Conservation (phyloP, 2,888 invertebrate species). For the Thecocarcelia acutangulata region DNA sequence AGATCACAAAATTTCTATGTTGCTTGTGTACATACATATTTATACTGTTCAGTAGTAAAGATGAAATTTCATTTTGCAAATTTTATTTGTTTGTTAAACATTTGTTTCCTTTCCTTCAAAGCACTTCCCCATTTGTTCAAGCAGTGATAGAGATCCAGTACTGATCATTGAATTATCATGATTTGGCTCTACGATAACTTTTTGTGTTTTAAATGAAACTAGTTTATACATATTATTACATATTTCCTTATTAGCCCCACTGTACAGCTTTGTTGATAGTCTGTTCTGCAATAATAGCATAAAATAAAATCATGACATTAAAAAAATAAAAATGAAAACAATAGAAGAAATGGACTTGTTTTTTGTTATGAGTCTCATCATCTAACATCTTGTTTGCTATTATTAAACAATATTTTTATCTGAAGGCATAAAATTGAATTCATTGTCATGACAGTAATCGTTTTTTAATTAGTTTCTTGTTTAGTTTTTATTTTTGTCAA, state of each 20-base stretch:
- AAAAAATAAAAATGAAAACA: conserved; percentile 18
- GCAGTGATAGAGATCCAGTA: too few relatives aligned
- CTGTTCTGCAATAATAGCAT: neutral
- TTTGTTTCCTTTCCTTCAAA: too few relatives aligned
- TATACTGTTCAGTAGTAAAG: too few relatives aligned
- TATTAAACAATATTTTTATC: conserved; percentile 44
- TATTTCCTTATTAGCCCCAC: conserved; percentile 6
- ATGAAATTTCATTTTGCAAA: too few relatives aligned
- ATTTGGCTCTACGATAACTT: too few relatives aligned
- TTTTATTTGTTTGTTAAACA: too few relatives aligned
- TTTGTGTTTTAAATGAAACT: too few relatives aligned
- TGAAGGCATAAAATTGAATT: conserved; percentile 67
- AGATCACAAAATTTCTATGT: too few relatives aligned
- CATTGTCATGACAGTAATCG: conserved; percentile 70
- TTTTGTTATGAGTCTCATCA: conserved; percentile 39
- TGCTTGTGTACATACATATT: too few relatives aligned
- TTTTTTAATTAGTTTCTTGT: conserved; percentile 73
- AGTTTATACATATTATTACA: too few relatives aligned
- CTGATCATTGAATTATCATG: too few relatives aligned
- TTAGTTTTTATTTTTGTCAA: conserved; percentile 5
- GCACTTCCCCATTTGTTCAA: too few relatives aligned
- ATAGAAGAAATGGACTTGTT: conserved; percentile 20
- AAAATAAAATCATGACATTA: conserved; percentile 11
- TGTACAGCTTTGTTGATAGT: conserved; percentile 43
- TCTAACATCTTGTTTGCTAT: conserved; percentile 58